Evolutionary conservation across 2,888 invertebrate genomes (phyloP), one percentile per base, ranked within the genome.

Genomic region (Cheilosia grossa): DNA sequence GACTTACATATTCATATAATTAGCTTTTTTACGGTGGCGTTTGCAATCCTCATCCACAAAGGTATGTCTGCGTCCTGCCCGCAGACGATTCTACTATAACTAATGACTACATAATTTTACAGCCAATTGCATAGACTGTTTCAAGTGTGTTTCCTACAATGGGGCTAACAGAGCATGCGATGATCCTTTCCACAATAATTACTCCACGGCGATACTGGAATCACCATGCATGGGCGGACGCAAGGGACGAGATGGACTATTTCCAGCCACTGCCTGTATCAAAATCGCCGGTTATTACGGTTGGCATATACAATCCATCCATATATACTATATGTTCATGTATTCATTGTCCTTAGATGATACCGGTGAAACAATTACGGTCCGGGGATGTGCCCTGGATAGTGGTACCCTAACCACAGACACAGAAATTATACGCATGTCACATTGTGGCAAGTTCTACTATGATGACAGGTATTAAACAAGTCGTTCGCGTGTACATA

Each of bases 241-340:
- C 87, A 98, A 98, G 92, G 97, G 96, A 1, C 93, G 99, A 40
- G 95, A 97, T 89, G 99, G 99, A 0, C 93, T 98, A 10, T 99
- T 98, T 92, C 99, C 99, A 0, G 99, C 98, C 19, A 98, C 99
- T 0, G 97, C 98, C 56, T 99, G 99, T 91, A 96, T 99, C 89
- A 99, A 99, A 93, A 96, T 99, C 87, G 96, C 96, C 81, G 99
- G 99, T 30, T 94, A 95, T 87, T 97, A 97, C 91, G 96, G 98
- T 99, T 92, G 93, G 80, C 33, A 54, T 58, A 72, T 49, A 30
- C 15, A 17, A n/a, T 33, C 21, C 44, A 93, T 88, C 47, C 27
- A 37, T 17, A 21, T 6, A 74, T 56, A 30, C 9, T 33, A 10
- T 27, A 74, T n/a, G n/a, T 47, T 54, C 40, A 49, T 59, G 42